Evolutionary conservation across 2,888 invertebrate genomes (phyloP).

Genomic region (Tigriopus californicus): DNA sequence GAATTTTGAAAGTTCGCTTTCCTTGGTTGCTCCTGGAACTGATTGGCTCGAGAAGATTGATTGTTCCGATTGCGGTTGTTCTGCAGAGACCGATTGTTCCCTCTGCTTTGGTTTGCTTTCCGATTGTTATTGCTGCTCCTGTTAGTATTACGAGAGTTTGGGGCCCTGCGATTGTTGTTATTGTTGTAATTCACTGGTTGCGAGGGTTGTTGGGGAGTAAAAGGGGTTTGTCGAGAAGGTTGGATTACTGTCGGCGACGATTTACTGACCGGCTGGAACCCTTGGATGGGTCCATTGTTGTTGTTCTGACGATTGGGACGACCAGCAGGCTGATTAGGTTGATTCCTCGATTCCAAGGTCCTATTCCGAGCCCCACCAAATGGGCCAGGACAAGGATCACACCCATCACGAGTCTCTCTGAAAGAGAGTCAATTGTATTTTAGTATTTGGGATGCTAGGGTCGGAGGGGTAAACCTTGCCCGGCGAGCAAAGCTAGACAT

Average conservation of each 20-base stretch:
- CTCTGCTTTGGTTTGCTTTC: background rate
- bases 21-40: background rate
- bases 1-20: background rate
- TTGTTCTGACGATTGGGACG: background rate
- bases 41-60: background rate
- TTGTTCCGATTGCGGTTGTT: background rate
- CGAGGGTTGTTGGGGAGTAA: background rate
- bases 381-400: conserved; percentile 15
- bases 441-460: no score
- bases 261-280: background rate
- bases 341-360: background rate
- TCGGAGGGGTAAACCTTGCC: no score
- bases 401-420: conserved; percentile 15
- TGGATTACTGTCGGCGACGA: background rate
- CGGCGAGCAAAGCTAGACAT: no score
- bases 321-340: background rate
- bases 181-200: background rate
- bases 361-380: conserved; percentile 13
- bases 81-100: background rate
- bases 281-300: background rate
- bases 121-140: background rate
- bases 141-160: background rate
- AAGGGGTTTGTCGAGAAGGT: background rate
- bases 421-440: background rate
- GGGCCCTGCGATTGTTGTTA: background rate